These are phyloP conservation scores for Clitarchus hookeri DNA, from an alignment of 2,888 invertebrate species.

Conservation along the genomic window DNA sequence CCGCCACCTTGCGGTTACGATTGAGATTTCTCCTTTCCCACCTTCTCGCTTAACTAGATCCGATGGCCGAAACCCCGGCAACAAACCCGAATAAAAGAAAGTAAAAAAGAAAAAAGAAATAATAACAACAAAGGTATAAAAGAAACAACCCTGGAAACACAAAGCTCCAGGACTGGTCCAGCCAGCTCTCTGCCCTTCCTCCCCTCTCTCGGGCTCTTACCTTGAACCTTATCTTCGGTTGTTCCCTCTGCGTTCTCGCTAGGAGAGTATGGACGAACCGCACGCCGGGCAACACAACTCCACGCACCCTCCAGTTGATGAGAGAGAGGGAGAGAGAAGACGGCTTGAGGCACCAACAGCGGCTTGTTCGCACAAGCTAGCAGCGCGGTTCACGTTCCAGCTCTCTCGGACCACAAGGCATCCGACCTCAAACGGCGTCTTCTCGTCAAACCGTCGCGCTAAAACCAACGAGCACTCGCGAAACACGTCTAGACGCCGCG, in stretches of 20 bases:
- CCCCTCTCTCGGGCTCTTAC: not conserved
- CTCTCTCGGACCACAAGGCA: not conserved
- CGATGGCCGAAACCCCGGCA: not conserved
- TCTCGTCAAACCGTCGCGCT: too few relatives aligned
- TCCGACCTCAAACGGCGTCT: not conserved
- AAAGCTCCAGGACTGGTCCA: conserved; percentile 1
- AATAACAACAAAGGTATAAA: not conserved
- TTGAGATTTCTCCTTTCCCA: not conserved
- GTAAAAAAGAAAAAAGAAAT: not conserved
- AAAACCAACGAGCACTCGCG: too few relatives aligned
- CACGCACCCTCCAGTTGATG: too few relatives aligned
- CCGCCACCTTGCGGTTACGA: not conserved
- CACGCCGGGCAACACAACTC: not conserved
- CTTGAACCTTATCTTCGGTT: not conserved
- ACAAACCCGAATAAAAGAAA: not conserved
- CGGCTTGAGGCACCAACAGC: not conserved
- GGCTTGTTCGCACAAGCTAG: not conserved
- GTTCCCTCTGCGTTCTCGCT: too few relatives aligned
- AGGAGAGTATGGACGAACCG: not conserved
- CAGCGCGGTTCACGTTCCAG: not conserved
- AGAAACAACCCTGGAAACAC: not conserved
- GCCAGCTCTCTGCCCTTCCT: not conserved
- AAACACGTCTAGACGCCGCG: not conserved
- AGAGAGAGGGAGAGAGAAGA: not conserved
- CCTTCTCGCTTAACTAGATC: not conserved